Evolutionary conservation across 2,888 invertebrate species (phyloP).

Genomic region (Lissocephala sabroskyi): DNA sequence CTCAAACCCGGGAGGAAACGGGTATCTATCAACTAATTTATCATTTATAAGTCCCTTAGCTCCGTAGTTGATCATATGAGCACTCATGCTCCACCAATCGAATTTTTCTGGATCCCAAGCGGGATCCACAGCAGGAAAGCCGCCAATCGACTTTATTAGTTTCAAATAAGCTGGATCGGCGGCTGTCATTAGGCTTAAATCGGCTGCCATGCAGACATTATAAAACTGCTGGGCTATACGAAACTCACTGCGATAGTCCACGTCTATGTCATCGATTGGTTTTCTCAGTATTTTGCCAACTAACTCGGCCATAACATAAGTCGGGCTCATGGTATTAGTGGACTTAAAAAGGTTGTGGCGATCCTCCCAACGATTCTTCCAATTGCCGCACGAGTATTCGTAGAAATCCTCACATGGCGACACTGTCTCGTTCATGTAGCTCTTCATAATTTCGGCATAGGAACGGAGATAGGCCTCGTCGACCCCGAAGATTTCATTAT

Average conservation of each 20-base stretch:
- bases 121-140: too few species aligned
- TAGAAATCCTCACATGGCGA: conserved; percentile 68
- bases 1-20: conserved; percentile 42
- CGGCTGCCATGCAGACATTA: too few species aligned
- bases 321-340: conserved; percentile 55
- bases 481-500: conserved; percentile 22
- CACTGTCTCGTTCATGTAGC: conserved; percentile 62
- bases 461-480: conserved; percentile 30
- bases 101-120: conserved; percentile 36
- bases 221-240: too few species aligned
- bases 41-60: conserved; percentile 38
- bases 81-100: conserved; percentile 55
- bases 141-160: too few species aligned
- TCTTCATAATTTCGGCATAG: conserved; percentile 55
- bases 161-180: too few species aligned
- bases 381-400: conserved; percentile 68
- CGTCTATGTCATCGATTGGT: conserved; percentile 28
- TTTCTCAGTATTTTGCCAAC: conserved; percentile 39
- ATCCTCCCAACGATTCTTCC: conserved; percentile 46
- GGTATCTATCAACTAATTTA: conserved; percentile 28
- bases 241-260: too few species aligned
- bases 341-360: conserved; percentile 44
- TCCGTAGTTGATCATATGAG: conserved; percentile 47
- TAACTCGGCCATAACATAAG: conserved; percentile 39
- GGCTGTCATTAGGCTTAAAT: too few species aligned